Percentiles rank a stretch among this genome's conserved stretches.
These are phyloP conservation scores for Ctenomys sociabilis DNA, from an alignment of 2,113 vertebrate species.

Conservation along the genomic window DNA sequence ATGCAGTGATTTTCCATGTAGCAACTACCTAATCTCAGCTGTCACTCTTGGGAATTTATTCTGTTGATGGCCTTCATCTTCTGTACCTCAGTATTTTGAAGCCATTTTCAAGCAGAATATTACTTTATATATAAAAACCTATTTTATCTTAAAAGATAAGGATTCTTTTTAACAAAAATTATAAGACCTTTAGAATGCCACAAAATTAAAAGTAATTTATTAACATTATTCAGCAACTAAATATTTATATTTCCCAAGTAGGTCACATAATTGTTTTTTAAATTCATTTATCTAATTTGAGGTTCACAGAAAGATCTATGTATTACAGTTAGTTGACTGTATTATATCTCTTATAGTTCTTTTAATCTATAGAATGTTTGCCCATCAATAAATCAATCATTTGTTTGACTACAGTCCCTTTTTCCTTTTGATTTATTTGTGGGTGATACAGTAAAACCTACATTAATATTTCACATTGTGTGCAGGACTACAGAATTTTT, in stretches of 20 bases:
- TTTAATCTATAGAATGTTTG: neutral
- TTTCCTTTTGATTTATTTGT: slow-evolving; percentile 52
- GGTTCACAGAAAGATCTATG: neutral
- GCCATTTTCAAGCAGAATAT: neutral
- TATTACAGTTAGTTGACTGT: neutral
- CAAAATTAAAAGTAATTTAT: neutral
- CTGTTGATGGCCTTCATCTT: neutral
- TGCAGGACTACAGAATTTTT: neutral
- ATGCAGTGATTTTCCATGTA: neutral
- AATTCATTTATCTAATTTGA: neutral
- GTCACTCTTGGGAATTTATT: neutral
- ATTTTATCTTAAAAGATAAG: slow-evolving; percentile 29
- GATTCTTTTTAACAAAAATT: neutral
- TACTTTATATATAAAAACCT: neutral
- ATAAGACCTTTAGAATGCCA: neutral
- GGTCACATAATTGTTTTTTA: neutral
- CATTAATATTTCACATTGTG: neutral
- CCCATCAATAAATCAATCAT: neutral
- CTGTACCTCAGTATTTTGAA: neutral
- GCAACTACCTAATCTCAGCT: neutral
- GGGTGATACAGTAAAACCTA: neutral
- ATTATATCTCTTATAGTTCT: neutral
- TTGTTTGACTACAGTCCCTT: neutral
- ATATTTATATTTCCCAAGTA: neutral
- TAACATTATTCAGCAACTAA: neutral